A percentile compares a stretch with the other conserved stretches of the same genome.
These are phyloP conservation scores for Poeciliopsis gracilis DNA, from an alignment of 2,797 vertebrate species.

Conservation along the genomic window DNA sequence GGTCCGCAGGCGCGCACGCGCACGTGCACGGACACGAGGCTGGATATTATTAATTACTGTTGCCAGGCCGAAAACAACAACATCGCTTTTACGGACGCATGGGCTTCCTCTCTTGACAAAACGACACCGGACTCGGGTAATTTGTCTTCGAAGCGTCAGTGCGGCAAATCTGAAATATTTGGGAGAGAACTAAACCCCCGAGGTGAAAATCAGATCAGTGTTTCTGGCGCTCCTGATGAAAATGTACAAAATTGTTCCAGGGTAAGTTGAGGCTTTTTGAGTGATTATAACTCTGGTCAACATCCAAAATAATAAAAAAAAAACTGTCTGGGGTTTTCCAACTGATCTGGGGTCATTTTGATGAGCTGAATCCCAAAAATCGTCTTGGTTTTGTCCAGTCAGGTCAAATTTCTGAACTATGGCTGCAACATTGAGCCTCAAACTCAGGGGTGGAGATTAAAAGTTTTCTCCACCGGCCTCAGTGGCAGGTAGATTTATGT, in stretches of 20 bases:
- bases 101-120: not conserved
- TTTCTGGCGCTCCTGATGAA: not conserved
- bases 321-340: no score
- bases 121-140: no score
- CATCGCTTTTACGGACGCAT: no score
- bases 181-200: not conserved
- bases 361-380: no score
- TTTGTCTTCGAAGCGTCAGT: not conserved
- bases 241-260: not conserved
- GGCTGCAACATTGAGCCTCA: no score
- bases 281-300: not conserved
- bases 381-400: no score
- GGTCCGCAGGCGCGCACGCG: conserved; percentile 31
- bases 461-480: no score
- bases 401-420: no score
- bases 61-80: conserved; percentile 12
- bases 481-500: not conserved
- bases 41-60: conserved; percentile 6
- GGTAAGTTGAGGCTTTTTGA: not conserved
- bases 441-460: no score
- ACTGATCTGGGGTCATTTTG: no score
- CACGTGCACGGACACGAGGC: conserved; percentile 5
- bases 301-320: no score
- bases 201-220: not conserved
- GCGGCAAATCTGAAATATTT: not conserved